phyloP scores from a whole-genome alignment of 2,888 invertebrate genomes.

The Hydrotaea diabolus region DNA sequence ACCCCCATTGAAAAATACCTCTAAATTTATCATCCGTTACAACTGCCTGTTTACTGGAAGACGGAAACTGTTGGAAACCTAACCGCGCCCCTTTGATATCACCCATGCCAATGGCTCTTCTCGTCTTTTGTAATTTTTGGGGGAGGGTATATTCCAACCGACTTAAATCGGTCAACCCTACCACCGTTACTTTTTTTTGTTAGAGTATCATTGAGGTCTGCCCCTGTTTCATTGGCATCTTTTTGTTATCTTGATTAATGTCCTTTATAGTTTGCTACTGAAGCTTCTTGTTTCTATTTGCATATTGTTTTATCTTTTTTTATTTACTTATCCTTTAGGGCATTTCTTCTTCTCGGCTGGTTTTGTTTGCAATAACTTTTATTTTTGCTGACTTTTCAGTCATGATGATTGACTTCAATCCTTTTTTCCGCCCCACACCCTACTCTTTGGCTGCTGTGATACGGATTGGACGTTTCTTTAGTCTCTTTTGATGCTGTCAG shows the following conservation, averaged over 20 bases:
- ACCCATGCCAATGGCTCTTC: no score
- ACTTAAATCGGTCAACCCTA: no score
- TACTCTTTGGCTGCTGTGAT: no score
- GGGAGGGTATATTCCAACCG: no score
- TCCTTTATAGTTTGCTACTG: constrained; percentile 35
- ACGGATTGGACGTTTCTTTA: neutral
- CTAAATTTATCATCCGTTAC: no score
- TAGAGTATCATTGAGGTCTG: neutral
- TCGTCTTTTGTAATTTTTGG: no score
- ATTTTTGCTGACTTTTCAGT: constrained; percentile 48
- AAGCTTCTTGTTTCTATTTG: neutral
- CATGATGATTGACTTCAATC: constrained; percentile 52
- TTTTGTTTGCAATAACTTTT: constrained; percentile 27
- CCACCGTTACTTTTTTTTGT: neutral
- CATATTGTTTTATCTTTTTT: constrained; percentile 32
- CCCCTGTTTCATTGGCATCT: neutral
- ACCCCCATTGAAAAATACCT: no score
- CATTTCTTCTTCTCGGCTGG: neutral
- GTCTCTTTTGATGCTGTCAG: neutral
- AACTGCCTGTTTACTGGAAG: no score
- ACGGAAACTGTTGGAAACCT: no score
- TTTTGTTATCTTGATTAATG: neutral
- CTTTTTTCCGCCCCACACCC: constrained; percentile 15
- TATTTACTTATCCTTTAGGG: constrained; percentile 42
- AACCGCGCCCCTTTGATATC: no score